Evolutionary conservation across 2,113 vertebrate genomes (phyloP).

Genomic region (Anguilla rostrata): DNA sequence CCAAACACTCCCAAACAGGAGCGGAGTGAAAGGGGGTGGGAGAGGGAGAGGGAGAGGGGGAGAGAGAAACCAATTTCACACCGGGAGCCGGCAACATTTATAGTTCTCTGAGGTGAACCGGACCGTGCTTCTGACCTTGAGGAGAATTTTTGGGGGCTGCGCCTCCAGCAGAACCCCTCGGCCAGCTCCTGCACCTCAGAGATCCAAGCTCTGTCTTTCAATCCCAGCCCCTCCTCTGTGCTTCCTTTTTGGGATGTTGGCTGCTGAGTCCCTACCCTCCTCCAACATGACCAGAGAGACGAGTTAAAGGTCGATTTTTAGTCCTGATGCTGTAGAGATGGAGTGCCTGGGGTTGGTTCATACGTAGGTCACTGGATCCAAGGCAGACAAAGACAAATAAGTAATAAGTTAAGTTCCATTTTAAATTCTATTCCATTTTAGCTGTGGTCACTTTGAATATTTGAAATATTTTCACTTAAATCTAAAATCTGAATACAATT

Average conservation of each 20-base stretch:
- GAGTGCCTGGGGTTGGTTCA: too few species aligned
- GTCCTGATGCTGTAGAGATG: too few species aligned
- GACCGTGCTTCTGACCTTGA: slow-evolving; percentile 42
- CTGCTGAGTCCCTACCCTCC: background rate
- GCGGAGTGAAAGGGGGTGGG: background rate
- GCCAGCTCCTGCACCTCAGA: background rate
- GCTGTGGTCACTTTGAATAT: background rate
- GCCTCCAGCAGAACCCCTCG: slow-evolving; percentile 15
- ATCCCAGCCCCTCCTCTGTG: background rate
- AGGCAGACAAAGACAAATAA: too few species aligned
- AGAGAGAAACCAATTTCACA: slow-evolving; percentile 66
- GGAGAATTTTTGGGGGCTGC: slow-evolving; percentile 28
- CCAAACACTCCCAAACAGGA: slow-evolving; percentile 27
- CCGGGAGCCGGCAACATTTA: slow-evolving; percentile 53
- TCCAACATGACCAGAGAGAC: background rate
- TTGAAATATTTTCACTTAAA: background rate
- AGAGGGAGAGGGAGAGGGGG: slow-evolving; percentile 17
- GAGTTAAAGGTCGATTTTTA: background rate
- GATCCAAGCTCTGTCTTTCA: background rate
- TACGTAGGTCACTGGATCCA: too few species aligned
- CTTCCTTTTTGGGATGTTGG: background rate
- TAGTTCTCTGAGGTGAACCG: slow-evolving; percentile 49
- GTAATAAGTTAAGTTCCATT: background rate
- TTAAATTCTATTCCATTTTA: background rate
- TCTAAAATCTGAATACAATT: background rate